Base-by-base conservation (phyloP, 2,888 invertebrate genomes). In the Pristionchus mayeri region DNA sequence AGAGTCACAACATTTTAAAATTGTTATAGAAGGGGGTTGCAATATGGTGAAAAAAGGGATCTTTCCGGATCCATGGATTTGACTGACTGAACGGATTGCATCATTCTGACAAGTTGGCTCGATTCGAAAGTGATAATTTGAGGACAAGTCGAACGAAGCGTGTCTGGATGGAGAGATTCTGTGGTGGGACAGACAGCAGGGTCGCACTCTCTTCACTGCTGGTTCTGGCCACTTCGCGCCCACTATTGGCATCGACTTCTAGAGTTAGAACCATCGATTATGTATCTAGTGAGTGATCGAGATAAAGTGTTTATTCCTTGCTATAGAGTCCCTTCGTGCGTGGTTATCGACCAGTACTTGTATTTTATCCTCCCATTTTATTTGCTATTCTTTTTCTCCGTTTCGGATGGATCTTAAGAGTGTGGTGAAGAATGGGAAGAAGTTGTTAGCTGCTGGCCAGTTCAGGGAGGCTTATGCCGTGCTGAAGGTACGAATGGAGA, bases 111-210 rank as follows among this genome's bases (percentile, higher is more conserved):
- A 24, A 24, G 27, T 60, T 16, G 13, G 2, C 24, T 60, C 13
- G 27, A 27, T 3, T 44, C 40, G 21, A 21, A 37, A 67, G 18
- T 67, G 18, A 6, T 34, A 18, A 30, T 67, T 67, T 13, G 37
- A 67, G 91, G 90, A 90, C 76, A 89, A 87, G 67, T 88, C 88
- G 40, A 88, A 88, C 75, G 90, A 91, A 50, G 87, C 88, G 27
- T 92, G 91, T 85, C 67, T 90, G 60, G 90, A 91, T 52, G 93
- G 92, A 63, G 87, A 93, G 71, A 44, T 89, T 24, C 87, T 93
- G 84, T 93, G 93, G 93, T 93, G 93, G 93, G 93, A 93, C 86
- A 90, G 93, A 57, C 88, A 90, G 83, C 87, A 89, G 60, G 90
- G 89, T 48, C 88, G 91, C 52, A 85, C 87, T 13, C 85, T 89